A percentile compares a stretch with the other conserved stretches of the same genome.
These are phyloP conservation scores for Morinoia aosen DNA, from an alignment of 2,888 invertebrate genomes.

Conservation along the genomic window DNA sequence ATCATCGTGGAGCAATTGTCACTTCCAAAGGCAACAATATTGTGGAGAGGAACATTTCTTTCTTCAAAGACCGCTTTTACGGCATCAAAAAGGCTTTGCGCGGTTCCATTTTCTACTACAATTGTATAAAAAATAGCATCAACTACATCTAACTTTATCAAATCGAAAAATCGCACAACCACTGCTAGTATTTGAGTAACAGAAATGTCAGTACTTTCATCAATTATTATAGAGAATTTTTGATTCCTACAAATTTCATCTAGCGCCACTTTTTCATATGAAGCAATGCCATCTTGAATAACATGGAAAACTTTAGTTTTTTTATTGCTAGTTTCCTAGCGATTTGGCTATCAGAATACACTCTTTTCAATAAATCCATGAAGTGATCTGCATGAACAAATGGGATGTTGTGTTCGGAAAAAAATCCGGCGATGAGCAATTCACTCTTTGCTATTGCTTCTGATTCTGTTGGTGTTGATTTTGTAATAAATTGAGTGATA, in stretches of 20 bases:
- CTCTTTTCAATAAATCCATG: no score
- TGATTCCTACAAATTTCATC: background rate
- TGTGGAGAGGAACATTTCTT: background rate
- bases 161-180: constrained; percentile 52
- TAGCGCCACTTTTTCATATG: background rate
- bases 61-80: constrained; percentile 53
- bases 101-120: constrained; percentile 54
- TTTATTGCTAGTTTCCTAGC: background rate
- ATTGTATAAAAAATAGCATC: constrained; percentile 9
- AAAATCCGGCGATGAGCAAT: background rate
- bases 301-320: background rate
- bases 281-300: background rate
- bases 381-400: no score
- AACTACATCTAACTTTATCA: constrained; percentile 2
- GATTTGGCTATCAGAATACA: no score
- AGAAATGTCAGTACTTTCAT: no score
- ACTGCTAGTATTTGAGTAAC: constrained; percentile 57
- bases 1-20: no score
- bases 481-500: background rate
- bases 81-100: constrained; percentile 51
- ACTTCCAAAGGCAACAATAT: no score
- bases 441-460: background rate
- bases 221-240: no score
- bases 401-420: background rate
- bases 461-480: background rate